Base-by-base conservation (phyloP, 2,888 invertebrate genomes). In the Parasteatoda lunata region DNA sequence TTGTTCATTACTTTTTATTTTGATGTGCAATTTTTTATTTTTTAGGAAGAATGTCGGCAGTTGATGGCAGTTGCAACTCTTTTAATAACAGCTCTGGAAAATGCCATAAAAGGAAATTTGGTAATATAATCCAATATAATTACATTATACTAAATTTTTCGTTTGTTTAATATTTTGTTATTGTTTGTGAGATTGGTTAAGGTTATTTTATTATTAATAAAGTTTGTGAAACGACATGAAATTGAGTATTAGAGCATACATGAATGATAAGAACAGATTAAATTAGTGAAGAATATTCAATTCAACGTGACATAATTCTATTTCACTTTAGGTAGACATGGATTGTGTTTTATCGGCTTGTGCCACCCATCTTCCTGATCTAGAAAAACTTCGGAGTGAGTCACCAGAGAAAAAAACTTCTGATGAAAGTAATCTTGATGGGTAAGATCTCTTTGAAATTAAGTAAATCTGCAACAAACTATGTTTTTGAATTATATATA, bases 21-120 rank as follows among this genome's bases (percentile, higher is more conserved):
- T 2, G 30, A 30, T 1, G 30, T 30, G 2, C 30, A 65, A 76
- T 76, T 5, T 72, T 15, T 54, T 48, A 15, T 48, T 77, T 66
- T 66, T 7, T 54, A 93, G 93, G 92, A 91, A 45, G 92, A 92
- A 89, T 92, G 92, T 88, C 92, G 92, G 92, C 92, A 92, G 88
- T 89, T 93, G 52, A 92, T 92, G 83, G 91, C 92, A 13, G 92
- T 95, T n/a, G 93, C 94, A 3, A 93, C 93, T 59, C 94, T 94
- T 90, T 91, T 94, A 79, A 94, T 94, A 0, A 92, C 92, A 84
- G 93, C 94, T 8, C 91, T 94, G 73, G 94, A 94, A 91, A 92
- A 92, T 88, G 93, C 94, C 4, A 93, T 94, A 3, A 92, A 93
- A 90, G 94, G 94, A 51, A 92, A 93, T 90, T 90, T 92, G 65